These are phyloP conservation scores for Halichondria panicea DNA, from an alignment of 37 sponge, comb jelly and placozoan genomes.

Conservation along the genomic window DNA sequence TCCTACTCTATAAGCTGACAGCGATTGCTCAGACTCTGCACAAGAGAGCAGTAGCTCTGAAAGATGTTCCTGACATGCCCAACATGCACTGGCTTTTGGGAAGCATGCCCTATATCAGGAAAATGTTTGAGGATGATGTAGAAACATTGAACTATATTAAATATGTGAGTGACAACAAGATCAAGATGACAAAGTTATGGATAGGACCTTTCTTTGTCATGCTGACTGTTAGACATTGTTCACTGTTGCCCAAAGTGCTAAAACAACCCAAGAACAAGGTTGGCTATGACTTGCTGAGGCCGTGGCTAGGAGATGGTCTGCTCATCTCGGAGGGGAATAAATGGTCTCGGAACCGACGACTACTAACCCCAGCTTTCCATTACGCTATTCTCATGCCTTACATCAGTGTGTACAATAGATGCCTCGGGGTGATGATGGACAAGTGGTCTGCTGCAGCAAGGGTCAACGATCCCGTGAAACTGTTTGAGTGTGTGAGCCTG, in stretches of 20 bases:
- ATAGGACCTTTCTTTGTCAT: not conserved
- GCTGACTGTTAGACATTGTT: not conserved
- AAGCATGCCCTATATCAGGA: not conserved
- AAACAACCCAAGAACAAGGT: conserved; percentile 17
- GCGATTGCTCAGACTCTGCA: too few relatives aligned
- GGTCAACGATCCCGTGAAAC: conserved; percentile 22
- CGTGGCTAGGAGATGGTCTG: conserved; percentile 58
- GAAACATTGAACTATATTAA: not conserved
- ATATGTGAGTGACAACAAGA: not conserved
- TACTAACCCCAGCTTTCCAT: conserved; percentile 91
- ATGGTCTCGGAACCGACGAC: conserved; percentile 71
- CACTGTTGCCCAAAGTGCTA: conserved; percentile 4
- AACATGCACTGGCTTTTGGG: conserved; percentile 32
- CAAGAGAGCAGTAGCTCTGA: too few relatives aligned
- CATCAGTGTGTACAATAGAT: conserved; percentile 62
- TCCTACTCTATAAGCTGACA: too few relatives aligned
- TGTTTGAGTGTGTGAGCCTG: conserved; percentile 44
- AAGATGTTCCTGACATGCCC: too few relatives aligned
- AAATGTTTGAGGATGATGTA: conserved; percentile 8
- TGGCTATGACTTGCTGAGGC: conserved; percentile 6
- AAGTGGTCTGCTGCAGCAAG: conserved; percentile 33
- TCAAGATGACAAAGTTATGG: not conserved
- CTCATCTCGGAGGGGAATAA: conserved; percentile 69
- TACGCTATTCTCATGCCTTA: conserved; percentile 75
- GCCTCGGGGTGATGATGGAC: conserved; percentile 32